Evolutionary conservation across 2,888 invertebrate species (phyloP).

Genomic region (Drosophila peninsularis): DNA sequence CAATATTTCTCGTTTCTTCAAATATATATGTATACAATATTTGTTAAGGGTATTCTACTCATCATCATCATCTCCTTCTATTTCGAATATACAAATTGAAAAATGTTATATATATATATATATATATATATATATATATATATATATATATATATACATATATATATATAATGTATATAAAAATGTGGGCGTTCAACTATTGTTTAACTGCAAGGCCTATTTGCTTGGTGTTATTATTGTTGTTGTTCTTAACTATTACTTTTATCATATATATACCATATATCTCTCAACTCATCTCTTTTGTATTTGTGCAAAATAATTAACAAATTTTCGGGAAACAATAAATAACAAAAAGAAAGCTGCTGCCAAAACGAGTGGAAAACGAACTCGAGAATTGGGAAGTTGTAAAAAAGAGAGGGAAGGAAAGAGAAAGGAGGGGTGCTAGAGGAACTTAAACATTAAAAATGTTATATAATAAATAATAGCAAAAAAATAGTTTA

Average conservation of each 20-base stretch:
- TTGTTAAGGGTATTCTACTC: constrained; percentile 10
- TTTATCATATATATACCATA: background rate
- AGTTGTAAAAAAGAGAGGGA: background rate
- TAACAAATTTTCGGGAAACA: constrained; percentile 49
- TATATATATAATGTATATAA: constrained; percentile 1
- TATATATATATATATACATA: constrained; percentile 5
- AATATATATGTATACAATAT: constrained; percentile 44
- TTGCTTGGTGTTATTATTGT: constrained; percentile 8
- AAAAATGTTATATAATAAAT: constrained; percentile 34
- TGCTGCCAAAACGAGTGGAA: constrained; percentile 31
- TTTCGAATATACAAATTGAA: constrained; percentile 37
- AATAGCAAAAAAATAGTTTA: constrained; percentile 19
- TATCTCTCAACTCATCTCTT: background rate
- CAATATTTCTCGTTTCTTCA: constrained; percentile 31
- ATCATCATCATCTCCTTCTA: background rate
- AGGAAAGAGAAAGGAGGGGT: background rate
- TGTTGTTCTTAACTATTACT: constrained; percentile 12
- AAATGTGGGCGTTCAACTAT: constrained; percentile 5
- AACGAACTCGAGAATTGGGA: background rate
- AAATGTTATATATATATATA: constrained; percentile 6
- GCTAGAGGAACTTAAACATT: constrained; percentile 24
- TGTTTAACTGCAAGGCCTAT: constrained; percentile 1
- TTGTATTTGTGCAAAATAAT: constrained; percentile 51
- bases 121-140: constrained; percentile 6
- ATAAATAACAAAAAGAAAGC: constrained; percentile 66